phyloP scores from a whole-genome alignment of 2,888 invertebrate species.

The Nebria brevicollis region DNA sequence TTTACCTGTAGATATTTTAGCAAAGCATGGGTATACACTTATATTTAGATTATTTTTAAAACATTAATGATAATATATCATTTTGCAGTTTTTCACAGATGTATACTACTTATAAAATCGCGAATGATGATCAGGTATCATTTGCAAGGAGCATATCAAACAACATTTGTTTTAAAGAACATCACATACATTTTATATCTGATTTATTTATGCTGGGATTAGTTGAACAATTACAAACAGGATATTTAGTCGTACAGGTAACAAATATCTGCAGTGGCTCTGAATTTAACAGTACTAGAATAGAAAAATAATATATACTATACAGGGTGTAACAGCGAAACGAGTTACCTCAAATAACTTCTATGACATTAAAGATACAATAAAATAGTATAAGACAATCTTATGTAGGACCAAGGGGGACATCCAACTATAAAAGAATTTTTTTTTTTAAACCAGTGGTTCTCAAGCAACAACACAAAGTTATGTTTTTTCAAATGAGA shows the following conservation, averaged over 20 bases:
- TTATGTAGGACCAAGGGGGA: too few species aligned
- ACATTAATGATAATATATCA: not conserved
- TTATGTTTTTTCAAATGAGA: too few species aligned
- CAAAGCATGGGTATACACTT: slow-evolving; percentile 46
- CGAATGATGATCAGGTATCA: slow-evolving; percentile 49
- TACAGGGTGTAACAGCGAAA: too few species aligned
- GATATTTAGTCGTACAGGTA: slow-evolving; percentile 50
- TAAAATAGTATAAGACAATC: too few species aligned
- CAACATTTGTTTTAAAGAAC: slow-evolving; percentile 50
- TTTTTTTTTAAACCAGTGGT: too few species aligned
- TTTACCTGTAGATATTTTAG: slow-evolving; percentile 50
- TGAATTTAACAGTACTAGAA: too few species aligned
- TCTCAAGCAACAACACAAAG: too few species aligned
- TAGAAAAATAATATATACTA: too few species aligned
- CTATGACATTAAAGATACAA: too few species aligned
- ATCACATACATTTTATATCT: slow-evolving; percentile 51
- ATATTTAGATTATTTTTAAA: too few species aligned
- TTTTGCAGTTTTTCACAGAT: slow-evolving; percentile 50
- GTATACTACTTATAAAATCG: slow-evolving; percentile 49
- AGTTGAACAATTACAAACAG: slow-evolving; percentile 49
- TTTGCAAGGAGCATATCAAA: slow-evolving; percentile 43
- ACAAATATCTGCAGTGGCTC: not conserved
- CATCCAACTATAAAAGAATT: too few species aligned
- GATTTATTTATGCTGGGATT: slow-evolving; percentile 47
- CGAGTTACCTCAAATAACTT: too few species aligned